These are phyloP conservation scores for Tympanoctomys barrerae DNA, from an alignment of 2,797 vertebrate species.

Conservation along the genomic window DNA sequence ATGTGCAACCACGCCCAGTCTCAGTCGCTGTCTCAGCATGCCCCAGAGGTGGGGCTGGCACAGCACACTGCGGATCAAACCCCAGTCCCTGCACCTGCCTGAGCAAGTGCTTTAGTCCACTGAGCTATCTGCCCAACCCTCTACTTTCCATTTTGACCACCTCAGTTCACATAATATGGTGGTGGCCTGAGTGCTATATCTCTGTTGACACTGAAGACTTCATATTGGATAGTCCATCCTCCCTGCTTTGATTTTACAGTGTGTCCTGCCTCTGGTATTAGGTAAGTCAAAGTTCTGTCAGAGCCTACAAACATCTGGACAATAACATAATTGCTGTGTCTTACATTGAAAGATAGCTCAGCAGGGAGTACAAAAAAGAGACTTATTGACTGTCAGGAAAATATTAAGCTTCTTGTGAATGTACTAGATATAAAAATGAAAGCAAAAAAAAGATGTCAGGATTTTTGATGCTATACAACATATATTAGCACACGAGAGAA, in stretches of 20 bases:
- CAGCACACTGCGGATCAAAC: no score
- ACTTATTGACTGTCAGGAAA: conserved; percentile 38
- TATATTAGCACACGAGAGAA: conserved; percentile 50
- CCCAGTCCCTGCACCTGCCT: no score
- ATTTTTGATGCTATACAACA: conserved; percentile 56
- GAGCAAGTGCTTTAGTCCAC: no score
- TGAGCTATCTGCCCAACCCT: no score
- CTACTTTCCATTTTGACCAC: background rate
- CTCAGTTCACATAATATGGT: background rate
- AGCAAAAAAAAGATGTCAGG: conserved; percentile 73
- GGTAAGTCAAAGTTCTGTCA: conserved; percentile 18
- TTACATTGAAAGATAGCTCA: conserved; percentile 32
- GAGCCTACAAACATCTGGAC: background rate
- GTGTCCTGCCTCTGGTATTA: background rate
- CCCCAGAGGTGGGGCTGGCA: no score
- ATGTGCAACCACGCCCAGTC: no score
- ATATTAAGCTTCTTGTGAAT: conserved; percentile 64
- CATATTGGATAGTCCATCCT: background rate
- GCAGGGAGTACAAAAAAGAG: conserved; percentile 70
- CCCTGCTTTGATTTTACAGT: background rate
- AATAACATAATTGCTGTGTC: conserved; percentile 70
- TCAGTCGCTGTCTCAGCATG: no score
- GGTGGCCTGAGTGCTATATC: background rate
- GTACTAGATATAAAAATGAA: conserved; percentile 74
- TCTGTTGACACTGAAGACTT: background rate